Conservation (phyloP, 2,113 vertebrate species). For the Phaetusa simplex region DNA sequence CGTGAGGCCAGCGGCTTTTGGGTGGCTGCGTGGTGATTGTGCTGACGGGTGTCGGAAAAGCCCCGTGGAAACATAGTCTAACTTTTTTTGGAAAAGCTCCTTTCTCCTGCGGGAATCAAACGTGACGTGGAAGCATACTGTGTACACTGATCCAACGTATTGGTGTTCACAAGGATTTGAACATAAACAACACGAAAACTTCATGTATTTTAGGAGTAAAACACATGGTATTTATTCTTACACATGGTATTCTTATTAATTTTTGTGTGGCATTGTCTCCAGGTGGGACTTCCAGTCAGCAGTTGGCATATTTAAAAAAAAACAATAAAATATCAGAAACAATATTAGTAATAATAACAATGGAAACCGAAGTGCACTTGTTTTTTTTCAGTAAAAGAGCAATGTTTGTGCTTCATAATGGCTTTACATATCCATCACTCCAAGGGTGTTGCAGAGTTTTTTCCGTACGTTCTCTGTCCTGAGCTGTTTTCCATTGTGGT, state of each 20-base stretch:
- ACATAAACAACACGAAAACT: fast-evolving
- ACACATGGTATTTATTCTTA: background rate
- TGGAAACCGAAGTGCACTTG: fast-evolving
- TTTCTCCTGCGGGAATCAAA: background rate
- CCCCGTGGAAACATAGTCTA: background rate
- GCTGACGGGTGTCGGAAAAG: background rate
- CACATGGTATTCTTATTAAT: background rate
- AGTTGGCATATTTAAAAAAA: background rate
- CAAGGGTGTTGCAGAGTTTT: background rate
- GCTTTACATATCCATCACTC: background rate
- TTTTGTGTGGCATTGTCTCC: background rate
- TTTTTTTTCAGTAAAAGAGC: background rate
- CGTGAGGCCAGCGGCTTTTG: conserved; percentile 10
- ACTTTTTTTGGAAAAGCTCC: background rate
- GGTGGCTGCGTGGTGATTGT: background rate
- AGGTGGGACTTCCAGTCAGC: background rate
- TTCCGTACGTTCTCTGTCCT: background rate
- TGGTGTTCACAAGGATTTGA: background rate
- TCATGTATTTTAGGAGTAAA: background rate
- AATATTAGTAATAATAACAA: background rate
- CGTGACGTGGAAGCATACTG: fast-evolving
- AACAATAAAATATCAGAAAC: background rate
- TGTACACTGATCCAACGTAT: fast-evolving
- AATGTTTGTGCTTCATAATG: background rate
- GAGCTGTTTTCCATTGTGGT: background rate